phyloP scores from a whole-genome alignment of 2,113 vertebrate species.

The Elgaria multicarinata region DNA sequence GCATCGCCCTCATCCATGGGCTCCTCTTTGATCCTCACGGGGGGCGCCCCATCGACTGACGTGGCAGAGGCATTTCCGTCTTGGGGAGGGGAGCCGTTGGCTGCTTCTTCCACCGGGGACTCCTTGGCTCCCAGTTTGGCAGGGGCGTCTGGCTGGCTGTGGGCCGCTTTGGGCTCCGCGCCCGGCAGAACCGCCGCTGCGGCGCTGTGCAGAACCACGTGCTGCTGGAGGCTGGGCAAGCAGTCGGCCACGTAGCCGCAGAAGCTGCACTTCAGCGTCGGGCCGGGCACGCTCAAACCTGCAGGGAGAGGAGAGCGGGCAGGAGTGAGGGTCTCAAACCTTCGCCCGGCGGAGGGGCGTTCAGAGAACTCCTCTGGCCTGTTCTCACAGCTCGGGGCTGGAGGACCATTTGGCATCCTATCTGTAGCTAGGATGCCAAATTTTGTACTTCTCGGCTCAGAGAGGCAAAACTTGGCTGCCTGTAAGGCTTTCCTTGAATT shows the following conservation, averaged over 20 bases:
- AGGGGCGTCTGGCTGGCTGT: constrained; percentile 55
- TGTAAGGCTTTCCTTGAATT: not conserved
- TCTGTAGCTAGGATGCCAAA: too few relatives aligned
- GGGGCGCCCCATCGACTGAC: constrained; percentile 21
- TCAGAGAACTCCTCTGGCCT: not conserved
- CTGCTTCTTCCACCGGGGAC: constrained; percentile 55
- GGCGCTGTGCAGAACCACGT: constrained; percentile 80
- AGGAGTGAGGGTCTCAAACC: not conserved
- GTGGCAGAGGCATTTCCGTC: constrained; percentile 58
- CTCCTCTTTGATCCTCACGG: constrained; percentile 86
- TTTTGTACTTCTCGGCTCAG: not conserved
- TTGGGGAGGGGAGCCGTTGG: constrained; percentile 74
- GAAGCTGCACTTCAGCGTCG: constrained; percentile 84
- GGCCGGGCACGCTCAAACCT: constrained; percentile 83
- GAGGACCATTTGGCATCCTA: too few relatives aligned
- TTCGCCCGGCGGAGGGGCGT: not conserved
- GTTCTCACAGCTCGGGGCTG: not conserved
- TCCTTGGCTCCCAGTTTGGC: constrained; percentile 66
- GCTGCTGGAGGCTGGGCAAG: constrained; percentile 85
- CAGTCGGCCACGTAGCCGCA: constrained; percentile 84
- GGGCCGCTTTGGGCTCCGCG: constrained; percentile 72
- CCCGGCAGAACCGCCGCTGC: constrained; percentile 28
- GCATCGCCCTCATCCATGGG: constrained; percentile 72
- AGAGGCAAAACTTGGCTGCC: not conserved
- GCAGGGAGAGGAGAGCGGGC: not conserved